Percentiles rank a stretch among this genome's conserved stretches.
Conservation (phyloP, 1,140 invertebrate species). For the Rhagoletis pomonella region DNA sequence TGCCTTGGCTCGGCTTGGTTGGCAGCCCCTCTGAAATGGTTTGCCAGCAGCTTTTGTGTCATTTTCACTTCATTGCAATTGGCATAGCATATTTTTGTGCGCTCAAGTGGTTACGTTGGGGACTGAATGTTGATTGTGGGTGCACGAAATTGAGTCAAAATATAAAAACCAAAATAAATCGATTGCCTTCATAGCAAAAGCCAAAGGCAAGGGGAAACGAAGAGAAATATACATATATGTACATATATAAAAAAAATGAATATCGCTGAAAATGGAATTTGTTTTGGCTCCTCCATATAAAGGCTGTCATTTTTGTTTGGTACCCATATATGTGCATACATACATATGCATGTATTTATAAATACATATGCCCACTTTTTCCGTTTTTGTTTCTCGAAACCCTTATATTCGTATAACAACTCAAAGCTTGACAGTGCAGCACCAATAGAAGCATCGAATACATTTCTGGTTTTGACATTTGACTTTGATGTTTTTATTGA, state of each 20-base stretch:
- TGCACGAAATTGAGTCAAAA: background rate
- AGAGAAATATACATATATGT: too few relatives aligned
- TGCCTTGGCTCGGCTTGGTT: too few relatives aligned
- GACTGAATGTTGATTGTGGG: background rate
- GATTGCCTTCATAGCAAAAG: background rate
- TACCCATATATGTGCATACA: background rate
- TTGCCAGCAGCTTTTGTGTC: slow-evolving; percentile 12
- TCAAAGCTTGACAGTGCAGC: background rate
- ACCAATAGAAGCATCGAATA: slow-evolving; percentile 1
- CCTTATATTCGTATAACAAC: background rate
- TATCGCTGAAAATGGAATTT: background rate
- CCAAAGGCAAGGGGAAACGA: background rate
- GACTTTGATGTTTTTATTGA: background rate
- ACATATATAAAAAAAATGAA: background rate
- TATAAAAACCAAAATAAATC: slow-evolving; percentile 5
- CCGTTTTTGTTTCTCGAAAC: background rate
- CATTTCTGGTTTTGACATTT: slow-evolving; percentile 17
- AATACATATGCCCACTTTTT: too few relatives aligned
- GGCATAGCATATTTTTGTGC: slow-evolving; percentile 38
- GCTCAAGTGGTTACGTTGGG: background rate
- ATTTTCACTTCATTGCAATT: slow-evolving; percentile 28
- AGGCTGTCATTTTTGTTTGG: background rate
- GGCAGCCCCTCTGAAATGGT: background rate
- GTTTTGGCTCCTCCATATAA: background rate
- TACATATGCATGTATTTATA: background rate